Base-by-base conservation (phyloP, 1,140 invertebrate genomes). In the Euura saliciscinereae region DNA sequence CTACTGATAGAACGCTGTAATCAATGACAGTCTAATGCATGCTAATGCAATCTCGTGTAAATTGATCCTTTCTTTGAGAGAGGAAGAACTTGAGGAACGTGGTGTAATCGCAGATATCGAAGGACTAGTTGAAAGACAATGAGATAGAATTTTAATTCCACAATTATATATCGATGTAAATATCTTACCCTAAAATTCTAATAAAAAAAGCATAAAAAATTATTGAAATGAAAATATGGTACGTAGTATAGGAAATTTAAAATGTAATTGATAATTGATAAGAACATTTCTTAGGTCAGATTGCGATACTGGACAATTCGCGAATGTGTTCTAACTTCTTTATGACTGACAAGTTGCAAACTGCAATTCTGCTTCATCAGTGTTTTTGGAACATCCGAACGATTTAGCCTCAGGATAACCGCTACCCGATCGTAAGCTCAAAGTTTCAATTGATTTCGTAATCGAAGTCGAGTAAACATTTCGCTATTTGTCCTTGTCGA, bases 121-220 rank as follows among this genome's bases (percentile, higher is more conserved):
- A 59, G 5, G 51, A 11, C 13, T 59, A 3, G 13, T 59, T 59
- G 51, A 6, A 59, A 28, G 51, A 59, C 13, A 6, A 59, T 59
- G 51, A 59, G 51, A n/a, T 59, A 11, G 10, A 59, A 59, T 59
- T 59, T 59, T 59, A 59, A 59, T 59, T 6, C 51, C 51, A n/a
- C 51, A 11, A 59, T 59, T 59, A 11, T 11, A 59, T 59, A 59
- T 59, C 51, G 51, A 59, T 59, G 51, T 59, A 59, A 59, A 59
- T 59, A 59, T 59, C 51, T 59, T 59, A 6, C 13, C 4, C 51
- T 59, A 59, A 59, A 59, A 59, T 59, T 59, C 51, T 8, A 59
- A 28, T 28, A 28, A 28, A 28, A 28, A 28, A 28, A 28, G n/a
- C 28, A 28, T 28, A 28, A 28, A 28, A 28, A 28, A 28, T 28